Conservation (phyloP, 2,888 invertebrate genomes). For the Coecobrya sp. region DNA sequence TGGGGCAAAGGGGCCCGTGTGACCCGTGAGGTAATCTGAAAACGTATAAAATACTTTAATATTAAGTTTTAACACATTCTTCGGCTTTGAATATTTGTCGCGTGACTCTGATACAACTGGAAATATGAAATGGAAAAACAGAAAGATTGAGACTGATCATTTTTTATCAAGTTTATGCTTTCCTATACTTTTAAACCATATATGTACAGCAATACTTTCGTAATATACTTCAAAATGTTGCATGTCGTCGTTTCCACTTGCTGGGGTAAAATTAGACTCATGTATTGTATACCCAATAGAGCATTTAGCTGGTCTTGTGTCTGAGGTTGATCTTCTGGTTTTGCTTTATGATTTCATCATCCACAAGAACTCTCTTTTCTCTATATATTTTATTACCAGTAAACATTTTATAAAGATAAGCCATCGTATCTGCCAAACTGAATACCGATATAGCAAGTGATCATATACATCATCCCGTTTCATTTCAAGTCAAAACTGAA, state of each 20-base stretch:
- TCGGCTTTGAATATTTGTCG: background rate
- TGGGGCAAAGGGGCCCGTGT: constrained; percentile 85
- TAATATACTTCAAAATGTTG: too few relatives aligned
- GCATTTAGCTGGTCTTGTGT: constrained; percentile 68
- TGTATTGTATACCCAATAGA: constrained; percentile 59
- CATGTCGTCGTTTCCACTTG: background rate
- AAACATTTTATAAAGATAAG: constrained; percentile 49
- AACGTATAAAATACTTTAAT: constrained; percentile 7
- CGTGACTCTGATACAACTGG: too few relatives aligned
- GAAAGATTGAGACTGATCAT: too few relatives aligned
- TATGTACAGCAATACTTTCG: too few relatives aligned
- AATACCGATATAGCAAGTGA: too few relatives aligned
- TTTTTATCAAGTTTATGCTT: too few relatives aligned
- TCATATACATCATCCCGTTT: too few relatives aligned
- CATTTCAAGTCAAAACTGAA: too few relatives aligned
- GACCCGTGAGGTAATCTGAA: constrained; percentile 82
- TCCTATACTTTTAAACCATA: too few relatives aligned
- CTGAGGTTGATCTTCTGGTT: constrained; percentile 72
- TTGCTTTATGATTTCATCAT: constrained; percentile 46
- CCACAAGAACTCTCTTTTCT: constrained; percentile 11
- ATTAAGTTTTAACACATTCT: background rate
- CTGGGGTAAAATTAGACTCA: constrained; percentile 58
- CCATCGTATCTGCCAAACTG: background rate
- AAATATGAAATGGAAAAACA: too few relatives aligned
- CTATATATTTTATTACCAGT: constrained; percentile 42